Evolutionary conservation across 1,140 invertebrate genomes (phyloP), one percentile per base, ranked within the genome.

Genomic region (Drosophila suzukii): DNA sequence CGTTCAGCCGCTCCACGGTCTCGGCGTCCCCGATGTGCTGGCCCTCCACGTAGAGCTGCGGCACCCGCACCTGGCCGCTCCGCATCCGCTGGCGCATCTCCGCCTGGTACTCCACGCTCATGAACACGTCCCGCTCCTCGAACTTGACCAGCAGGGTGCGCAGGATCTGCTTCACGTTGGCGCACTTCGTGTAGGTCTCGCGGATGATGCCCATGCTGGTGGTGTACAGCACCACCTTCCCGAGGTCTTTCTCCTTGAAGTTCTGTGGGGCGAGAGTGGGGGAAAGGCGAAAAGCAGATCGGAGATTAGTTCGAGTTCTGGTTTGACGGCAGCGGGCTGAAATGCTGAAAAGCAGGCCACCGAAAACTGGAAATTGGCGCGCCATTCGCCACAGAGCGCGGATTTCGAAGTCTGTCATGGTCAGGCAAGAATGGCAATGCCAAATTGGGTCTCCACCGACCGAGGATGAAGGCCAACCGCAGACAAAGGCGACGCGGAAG

Each of bases 161-260:
- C 56, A 99, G 94, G 63, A 99, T 98, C 93, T 98, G 97, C 92
- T 97, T 96, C 20, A 99, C 96, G 78, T 96, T 95, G 78, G 97
- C 95, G 93, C 98, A 99, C 63, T 96, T 95, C 76, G 98, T 97
- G 92, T 96, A 97, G 0, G 98, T 98, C 70, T 96, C 94, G 50
- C 98, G 94, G 4, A 99, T 96, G 63, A 99, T 96, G 55, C 97
- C 97, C 96, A 99, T 97, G 17, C 97, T 97, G 3, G 98, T 98
- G 38, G 96, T 97, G 92, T 99, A 99, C 6, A 99, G 93, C 0
- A 99, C 97, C 6, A 99, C 96, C 93, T 97, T 97, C 13, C 97
- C 97, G 11, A 95, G 95, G 93, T 99, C 98, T 91, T 96, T 96
- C 84, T 97, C 95, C 93, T 95, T 96, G 94, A 97, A 98, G 90